Conservation (phyloP, 2,113 vertebrate species). For the Epinephelus fuscoguttatus region DNA sequence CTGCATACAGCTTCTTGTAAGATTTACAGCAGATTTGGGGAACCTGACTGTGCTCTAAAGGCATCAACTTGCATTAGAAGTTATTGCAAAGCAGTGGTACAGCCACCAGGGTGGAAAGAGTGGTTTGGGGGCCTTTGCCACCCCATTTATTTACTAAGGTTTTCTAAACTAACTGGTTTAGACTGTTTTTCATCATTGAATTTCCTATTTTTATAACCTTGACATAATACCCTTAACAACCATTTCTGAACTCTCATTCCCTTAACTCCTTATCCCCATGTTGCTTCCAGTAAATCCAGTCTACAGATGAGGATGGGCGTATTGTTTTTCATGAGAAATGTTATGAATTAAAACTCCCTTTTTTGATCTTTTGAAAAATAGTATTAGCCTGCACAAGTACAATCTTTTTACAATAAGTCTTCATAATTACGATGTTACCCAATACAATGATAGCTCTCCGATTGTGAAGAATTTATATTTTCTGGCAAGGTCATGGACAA, state of each 20-base stretch:
- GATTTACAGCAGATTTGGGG: background rate
- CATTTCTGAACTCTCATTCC: background rate
- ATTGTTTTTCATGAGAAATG: background rate
- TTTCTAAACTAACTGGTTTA: background rate
- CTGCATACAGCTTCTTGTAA: background rate
- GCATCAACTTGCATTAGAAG: background rate
- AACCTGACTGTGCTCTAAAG: slow-evolving; percentile 6
- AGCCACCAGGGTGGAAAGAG: background rate
- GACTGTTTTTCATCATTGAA: background rate
- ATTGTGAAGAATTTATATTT: slow-evolving; percentile 6
- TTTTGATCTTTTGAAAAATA: background rate
- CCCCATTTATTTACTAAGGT: background rate
- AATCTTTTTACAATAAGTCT: background rate
- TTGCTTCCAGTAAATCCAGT: background rate
- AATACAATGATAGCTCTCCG: background rate
- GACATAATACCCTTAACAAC: background rate
- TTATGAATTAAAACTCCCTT: background rate
- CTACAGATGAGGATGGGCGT: background rate
- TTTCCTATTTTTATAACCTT: background rate
- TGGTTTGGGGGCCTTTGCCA: background rate
- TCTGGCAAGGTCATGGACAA: background rate
- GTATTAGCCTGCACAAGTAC: background rate
- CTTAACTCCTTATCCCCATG: background rate
- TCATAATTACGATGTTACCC: background rate
- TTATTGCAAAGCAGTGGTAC: background rate